phyloP scores from a whole-genome alignment of 53 echinoderm and acorn worm genomes.

The Crossaster papposus region DNA sequence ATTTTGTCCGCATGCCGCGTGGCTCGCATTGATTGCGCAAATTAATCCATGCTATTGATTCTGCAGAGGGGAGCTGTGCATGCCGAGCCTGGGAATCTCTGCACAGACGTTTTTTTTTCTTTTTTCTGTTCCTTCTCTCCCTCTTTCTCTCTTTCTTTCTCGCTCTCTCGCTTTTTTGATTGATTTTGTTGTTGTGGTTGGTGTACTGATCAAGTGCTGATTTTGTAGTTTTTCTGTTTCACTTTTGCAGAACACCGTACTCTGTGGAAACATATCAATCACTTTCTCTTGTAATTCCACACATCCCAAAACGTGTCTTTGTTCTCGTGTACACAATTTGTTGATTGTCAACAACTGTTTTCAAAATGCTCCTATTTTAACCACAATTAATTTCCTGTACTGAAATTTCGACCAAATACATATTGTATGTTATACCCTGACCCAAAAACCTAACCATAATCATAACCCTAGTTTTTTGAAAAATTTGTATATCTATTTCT shows the following conservation, averaged over 20 bases:
- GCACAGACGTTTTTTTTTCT: not conserved
- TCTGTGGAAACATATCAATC: not conserved
- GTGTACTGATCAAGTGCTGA: not conserved
- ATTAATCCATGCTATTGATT: conserved; percentile 57
- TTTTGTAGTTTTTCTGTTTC: not conserved
- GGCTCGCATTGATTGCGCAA: conserved; percentile 48
- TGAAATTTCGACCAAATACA: too few relatives aligned
- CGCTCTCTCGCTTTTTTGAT: not conserved
- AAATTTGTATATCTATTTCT: too few relatives aligned
- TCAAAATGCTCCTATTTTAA: too few relatives aligned
- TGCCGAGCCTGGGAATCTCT: not conserved
- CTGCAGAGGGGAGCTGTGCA: not conserved
- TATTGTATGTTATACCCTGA: too few relatives aligned
- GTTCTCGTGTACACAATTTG: too few relatives aligned
- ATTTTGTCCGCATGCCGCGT: conserved; percentile 17
- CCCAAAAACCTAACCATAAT: too few relatives aligned
- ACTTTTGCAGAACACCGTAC: not conserved
- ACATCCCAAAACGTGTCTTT: too few relatives aligned
- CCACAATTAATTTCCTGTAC: too few relatives aligned
- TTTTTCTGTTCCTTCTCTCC: not conserved
- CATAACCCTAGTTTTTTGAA: too few relatives aligned
- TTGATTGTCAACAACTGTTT: too few relatives aligned
- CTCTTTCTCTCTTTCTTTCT: too few relatives aligned
- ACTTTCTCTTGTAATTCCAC: not conserved
- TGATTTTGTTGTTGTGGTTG: not conserved